Evolutionary conservation across 2,888 invertebrate species (phyloP).

Genomic region (Phengaris arion): DNA sequence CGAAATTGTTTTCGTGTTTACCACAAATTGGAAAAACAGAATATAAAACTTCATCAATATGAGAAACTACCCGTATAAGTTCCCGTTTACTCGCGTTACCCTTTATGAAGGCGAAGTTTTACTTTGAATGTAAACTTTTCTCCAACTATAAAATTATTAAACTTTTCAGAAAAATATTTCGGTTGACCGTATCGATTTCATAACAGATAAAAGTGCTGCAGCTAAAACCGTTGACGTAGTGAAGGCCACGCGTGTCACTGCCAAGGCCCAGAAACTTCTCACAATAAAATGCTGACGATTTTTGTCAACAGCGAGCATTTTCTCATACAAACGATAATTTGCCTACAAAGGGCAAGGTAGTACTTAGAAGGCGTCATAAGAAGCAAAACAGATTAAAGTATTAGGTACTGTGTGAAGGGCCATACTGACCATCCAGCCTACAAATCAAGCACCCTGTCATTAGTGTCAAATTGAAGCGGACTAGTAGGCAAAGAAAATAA

Average conservation of each 20-base stretch:
- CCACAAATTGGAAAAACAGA: neutral
- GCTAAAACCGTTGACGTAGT: neutral
- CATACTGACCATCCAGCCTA: too few species aligned
- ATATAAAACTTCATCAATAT: neutral
- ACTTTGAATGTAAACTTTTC: neutral
- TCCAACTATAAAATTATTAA: neutral
- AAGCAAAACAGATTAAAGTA: neutral
- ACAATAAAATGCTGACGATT: conserved; percentile 31
- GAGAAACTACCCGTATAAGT: too few species aligned
- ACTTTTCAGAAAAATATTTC: neutral
- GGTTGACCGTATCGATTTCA: neutral
- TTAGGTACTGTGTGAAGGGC: neutral
- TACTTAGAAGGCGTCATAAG: neutral
- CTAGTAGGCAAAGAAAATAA: too few species aligned
- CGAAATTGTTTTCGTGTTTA: neutral
- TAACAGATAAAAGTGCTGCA: neutral
- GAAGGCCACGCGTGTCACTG: conserved; percentile 54
- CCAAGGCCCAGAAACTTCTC: conserved; percentile 55
- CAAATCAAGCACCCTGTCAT: too few species aligned
- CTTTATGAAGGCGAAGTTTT: too few species aligned
- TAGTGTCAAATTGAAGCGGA: too few species aligned
- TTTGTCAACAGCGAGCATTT: neutral
- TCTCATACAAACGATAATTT: neutral
- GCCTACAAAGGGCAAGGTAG: conserved; percentile 10
- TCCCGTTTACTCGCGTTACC: too few species aligned